Evolutionary conservation across 53 echinoderm and acorn worm genomes (phyloP), one percentile per base, ranked within the genome.

Genomic region (Holothuria leucospilota): DNA sequence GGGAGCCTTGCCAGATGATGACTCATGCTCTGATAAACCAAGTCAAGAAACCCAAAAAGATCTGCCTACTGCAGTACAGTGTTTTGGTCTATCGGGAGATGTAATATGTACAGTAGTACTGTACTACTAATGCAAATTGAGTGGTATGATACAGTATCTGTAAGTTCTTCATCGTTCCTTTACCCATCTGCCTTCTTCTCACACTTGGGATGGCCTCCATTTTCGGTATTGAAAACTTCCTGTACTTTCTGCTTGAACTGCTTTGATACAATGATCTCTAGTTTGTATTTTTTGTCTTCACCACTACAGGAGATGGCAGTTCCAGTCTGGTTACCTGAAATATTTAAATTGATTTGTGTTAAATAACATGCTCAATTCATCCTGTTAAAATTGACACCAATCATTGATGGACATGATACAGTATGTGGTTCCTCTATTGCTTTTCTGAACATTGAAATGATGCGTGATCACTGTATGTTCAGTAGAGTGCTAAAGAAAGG

Each of bases 181-280:
- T 75, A 75, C 75, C 75, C 75, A 75, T 75, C 75, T 15, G 51
- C 26, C 51, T 20, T 75, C 51, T 75, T 75, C 75, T 25, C 51
- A 49, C 11, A 49, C 52, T 75, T 75, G 16, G 75, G 52, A 16
- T n/a, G 71, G 26, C n/a, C 14, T 75, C 75, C 75, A 75, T 49
- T 75, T 21, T 75, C 51, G 52, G 75, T 42, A 51, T 26, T 49
- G 14, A 75, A 75, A 24, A 49, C 15, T 25, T 46, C 49, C 49
- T 49, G 75, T 6, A 52, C 75, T 46, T 75, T 75, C 27, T 75
- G 75, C 52, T 75, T 75, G 75, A 24, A 75, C 75, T 46, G 51
- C 51, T 75, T 75, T 21, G n/a, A 6, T 2, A 75, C 75, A 21
- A 23, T 20, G 38, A 86, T 60, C 39, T 86, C 86, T 13, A 86